A percentile compares a stretch with the other conserved stretches of the same genome.
phyloP scores from a whole-genome alignment of 2,113 vertebrate genomes.

The Orthonyx spaldingii region DNA sequence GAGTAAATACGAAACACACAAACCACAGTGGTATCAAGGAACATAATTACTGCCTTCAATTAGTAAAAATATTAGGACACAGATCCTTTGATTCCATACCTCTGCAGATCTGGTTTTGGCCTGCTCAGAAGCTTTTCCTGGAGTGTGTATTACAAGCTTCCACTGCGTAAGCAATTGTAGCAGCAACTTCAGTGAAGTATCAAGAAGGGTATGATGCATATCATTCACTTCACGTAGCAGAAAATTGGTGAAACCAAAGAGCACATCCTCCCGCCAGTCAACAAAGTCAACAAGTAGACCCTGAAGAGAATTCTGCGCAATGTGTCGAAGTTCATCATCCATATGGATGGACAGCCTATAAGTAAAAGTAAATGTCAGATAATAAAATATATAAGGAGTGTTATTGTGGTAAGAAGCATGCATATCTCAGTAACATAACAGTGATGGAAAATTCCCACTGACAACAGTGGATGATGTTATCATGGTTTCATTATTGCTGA shows the following conservation, averaged over 20 bases:
- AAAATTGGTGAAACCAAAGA: constrained; percentile 96
- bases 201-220: constrained; percentile 90
- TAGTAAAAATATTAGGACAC: not conserved
- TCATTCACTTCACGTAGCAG: constrained; percentile 94
- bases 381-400: not conserved
- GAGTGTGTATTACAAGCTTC: constrained; percentile 89
- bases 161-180: constrained; percentile 96
- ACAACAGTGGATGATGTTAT: not conserved
- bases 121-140: constrained; percentile 81
- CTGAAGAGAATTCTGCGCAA: constrained; percentile 96
- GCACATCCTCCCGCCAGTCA: constrained; percentile 95
- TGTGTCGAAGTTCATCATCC: constrained; percentile 97
- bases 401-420: not conserved
- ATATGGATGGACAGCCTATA: constrained; percentile 94
- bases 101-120: constrained; percentile 80
- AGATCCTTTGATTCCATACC: constrained; percentile 69
- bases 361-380: not conserved
- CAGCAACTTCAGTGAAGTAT: constrained; percentile 92
- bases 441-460: not conserved
- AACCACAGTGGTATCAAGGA: not conserved
- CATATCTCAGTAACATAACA: not conserved
- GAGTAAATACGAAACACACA: not conserved
- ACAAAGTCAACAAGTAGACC: constrained; percentile 94
- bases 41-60: not conserved
- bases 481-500: not conserved